Conservation (phyloP, 2,113 vertebrate species). For the Burhinus oedicnemus region DNA sequence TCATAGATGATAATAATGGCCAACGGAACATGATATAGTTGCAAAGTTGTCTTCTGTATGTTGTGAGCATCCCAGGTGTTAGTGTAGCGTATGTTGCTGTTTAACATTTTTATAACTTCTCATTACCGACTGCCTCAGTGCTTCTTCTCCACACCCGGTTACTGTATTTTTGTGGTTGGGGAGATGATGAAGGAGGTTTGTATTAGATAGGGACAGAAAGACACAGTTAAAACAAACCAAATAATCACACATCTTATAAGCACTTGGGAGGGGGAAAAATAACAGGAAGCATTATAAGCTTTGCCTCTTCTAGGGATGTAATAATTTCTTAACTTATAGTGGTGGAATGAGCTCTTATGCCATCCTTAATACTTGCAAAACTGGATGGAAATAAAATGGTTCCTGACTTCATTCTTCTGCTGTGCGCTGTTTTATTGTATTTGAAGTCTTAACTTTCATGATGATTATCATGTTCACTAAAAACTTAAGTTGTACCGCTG, state of each 20-base stretch:
- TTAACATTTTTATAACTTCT: constrained; percentile 4
- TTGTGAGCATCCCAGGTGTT: constrained; percentile 32
- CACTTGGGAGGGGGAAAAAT: not conserved
- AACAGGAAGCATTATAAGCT: not conserved
- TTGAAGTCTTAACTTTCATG: not conserved
- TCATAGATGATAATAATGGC: not conserved
- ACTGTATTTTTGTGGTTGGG: not conserved
- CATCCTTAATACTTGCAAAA: constrained; percentile 43
- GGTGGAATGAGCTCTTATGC: not conserved
- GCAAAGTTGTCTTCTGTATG: not conserved
- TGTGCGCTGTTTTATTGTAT: constrained; percentile 47
- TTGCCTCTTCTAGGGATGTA: constrained; percentile 11
- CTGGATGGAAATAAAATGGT: constrained; percentile 56
- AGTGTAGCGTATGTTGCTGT: constrained; percentile 9
- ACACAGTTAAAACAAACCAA: not conserved
- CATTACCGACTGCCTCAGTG: not conserved
- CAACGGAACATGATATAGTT: not conserved
- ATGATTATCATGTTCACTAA: not conserved
- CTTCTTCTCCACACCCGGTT: not conserved
- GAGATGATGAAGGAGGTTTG: not conserved
- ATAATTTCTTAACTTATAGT: not conserved
- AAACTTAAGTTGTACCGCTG: not conserved
- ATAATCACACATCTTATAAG: not conserved
- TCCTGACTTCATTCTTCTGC: constrained; percentile 50
- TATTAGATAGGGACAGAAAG: not conserved